Evolutionary conservation across 2,113 vertebrate species (phyloP).

Genomic region (Desmodus rotundus): DNA sequence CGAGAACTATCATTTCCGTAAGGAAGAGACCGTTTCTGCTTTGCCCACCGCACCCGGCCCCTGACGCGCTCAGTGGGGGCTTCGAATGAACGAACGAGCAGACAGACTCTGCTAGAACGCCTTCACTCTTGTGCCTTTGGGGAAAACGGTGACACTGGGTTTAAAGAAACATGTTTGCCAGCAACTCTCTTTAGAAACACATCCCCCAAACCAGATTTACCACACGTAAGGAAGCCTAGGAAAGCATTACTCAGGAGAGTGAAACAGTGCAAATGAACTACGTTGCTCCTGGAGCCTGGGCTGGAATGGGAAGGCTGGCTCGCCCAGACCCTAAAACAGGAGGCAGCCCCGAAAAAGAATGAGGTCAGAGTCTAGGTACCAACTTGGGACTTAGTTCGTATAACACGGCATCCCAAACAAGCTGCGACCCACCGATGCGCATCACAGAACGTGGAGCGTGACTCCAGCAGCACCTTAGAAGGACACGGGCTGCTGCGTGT

Average conservation of each 20-base stretch:
- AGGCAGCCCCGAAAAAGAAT: background rate
- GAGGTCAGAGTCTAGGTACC: rapidly evolving
- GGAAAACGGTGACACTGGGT: background rate
- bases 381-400: background rate
- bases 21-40: background rate
- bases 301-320: rapidly evolving
- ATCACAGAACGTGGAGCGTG: rapidly evolving
- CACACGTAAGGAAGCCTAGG: background rate
- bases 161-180: background rate
- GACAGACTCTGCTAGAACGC: background rate
- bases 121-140: background rate
- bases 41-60: background rate
- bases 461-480: background rate
- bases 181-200: background rate
- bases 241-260: background rate
- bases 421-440: too few species aligned
- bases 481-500: rapidly evolving
- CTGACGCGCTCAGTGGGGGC: background rate
- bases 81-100: rapidly evolving
- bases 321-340: background rate
- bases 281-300: rapidly evolving
- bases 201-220: background rate
- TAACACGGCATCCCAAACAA: rapidly evolving
- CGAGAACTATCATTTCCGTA: background rate
- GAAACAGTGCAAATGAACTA: background rate